A percentile compares a stretch with the other conserved stretches of the same genome.
Evolutionary conservation across 2,797 vertebrate genomes (phyloP).

Genomic region (Ceryle rudis): DNA sequence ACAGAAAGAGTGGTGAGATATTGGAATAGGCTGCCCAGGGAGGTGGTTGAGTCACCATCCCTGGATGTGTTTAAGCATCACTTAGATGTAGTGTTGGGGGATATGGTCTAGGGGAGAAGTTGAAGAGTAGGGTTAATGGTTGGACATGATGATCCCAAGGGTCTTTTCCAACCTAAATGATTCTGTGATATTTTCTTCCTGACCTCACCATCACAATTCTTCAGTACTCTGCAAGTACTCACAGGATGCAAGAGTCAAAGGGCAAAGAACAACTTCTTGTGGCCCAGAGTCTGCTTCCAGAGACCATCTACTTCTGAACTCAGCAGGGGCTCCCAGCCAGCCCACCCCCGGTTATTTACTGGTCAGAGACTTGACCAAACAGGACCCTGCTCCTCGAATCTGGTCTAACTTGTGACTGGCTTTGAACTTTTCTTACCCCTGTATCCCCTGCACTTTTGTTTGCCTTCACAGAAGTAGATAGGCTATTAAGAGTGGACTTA

Average conservation of each 20-base stretch:
- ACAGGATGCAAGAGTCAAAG: neutral
- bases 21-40: too few species aligned
- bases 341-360: neutral
- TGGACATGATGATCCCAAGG: too few species aligned
- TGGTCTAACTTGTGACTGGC: neutral
- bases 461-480: conserved; percentile 25
- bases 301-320: neutral
- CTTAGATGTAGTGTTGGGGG: too few species aligned
- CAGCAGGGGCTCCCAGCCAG: neutral
- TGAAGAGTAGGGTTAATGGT: too few species aligned
- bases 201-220: neutral
- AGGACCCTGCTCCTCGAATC: neutral
- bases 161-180: too few species aligned
- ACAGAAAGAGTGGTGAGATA: too few species aligned
- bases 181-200: neutral
- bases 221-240: neutral
- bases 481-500: conserved; percentile 55
- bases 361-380: neutral
- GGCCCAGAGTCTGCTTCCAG: neutral
- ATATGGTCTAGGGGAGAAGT: too few species aligned
- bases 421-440: neutral
- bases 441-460: neutral
- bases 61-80: too few species aligned
- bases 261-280: neutral
- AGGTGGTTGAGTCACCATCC: too few species aligned